Evolutionary conservation across 2,888 invertebrate genomes (phyloP).

Genomic region (Epistrophe eligans): DNA sequence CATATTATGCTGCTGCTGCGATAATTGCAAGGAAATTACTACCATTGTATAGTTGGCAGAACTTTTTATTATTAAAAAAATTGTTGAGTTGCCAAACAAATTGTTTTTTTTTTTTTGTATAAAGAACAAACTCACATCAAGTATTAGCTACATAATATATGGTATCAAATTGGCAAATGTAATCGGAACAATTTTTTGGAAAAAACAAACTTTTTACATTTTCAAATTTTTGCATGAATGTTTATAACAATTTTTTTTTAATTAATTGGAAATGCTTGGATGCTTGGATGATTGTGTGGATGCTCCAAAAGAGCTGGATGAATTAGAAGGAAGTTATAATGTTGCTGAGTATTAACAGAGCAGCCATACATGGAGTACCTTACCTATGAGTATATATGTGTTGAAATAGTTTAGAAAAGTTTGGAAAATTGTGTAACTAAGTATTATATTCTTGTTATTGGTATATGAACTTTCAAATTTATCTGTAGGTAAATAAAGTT

Average conservation of each 20-base stretch:
- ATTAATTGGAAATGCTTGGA: background rate
- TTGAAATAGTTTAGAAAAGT: constrained; percentile 1
- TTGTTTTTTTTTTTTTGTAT: too few species aligned
- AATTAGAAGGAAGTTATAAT: background rate
- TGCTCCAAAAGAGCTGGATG: background rate
- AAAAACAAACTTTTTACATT: constrained; percentile 2
- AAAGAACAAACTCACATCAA: background rate
- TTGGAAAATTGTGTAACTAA: background rate
- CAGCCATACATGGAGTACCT: background rate
- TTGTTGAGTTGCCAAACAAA: constrained; percentile 5
- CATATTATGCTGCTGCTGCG: background rate
- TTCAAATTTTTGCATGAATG: background rate
- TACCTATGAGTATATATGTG: background rate
- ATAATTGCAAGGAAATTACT: background rate
- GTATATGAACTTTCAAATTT: background rate
- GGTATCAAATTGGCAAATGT: constrained; percentile 10
- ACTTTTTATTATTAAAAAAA: constrained; percentile 7
- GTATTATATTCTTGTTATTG: background rate
- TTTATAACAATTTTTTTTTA: background rate
- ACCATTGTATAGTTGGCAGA: constrained; percentile 9
- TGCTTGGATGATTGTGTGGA: background rate
- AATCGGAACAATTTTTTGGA: background rate
- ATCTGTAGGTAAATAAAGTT: background rate
- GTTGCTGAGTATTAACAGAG: background rate
- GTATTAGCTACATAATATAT: background rate